A percentile compares a stretch with the other conserved stretches of the same genome.
These are phyloP conservation scores for Xiphophorus couchianus DNA, from an alignment of 2,113 vertebrate genomes.

Conservation along the genomic window DNA sequence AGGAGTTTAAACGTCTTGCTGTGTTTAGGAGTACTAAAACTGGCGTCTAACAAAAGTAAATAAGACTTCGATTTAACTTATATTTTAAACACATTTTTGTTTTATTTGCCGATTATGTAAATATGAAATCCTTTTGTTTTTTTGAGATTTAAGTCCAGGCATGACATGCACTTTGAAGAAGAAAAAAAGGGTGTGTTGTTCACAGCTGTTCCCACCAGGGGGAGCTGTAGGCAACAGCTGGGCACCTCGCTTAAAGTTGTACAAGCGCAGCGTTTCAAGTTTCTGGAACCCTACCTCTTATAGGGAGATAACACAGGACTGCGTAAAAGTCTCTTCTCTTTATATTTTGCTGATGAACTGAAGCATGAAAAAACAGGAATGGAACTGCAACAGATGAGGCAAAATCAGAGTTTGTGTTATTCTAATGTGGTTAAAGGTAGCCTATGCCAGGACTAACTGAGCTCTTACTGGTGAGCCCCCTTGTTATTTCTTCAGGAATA, in stretches of 20 bases:
- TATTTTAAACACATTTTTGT: background rate
- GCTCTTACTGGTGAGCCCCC: too few species aligned
- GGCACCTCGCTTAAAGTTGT: constrained; percentile 36
- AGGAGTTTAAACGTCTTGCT: background rate
- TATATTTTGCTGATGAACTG: background rate
- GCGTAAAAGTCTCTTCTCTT: background rate
- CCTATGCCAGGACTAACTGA: too few species aligned
- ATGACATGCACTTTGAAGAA: constrained; percentile 28
- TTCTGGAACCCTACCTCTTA: constrained; percentile 64
- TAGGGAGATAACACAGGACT: constrained; percentile 20
- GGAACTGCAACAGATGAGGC: background rate
- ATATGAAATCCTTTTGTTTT: background rate
- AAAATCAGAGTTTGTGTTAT: background rate
- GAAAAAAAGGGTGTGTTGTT: constrained; percentile 19
- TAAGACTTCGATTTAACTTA: background rate
- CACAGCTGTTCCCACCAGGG: constrained; percentile 36
- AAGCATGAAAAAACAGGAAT: too few species aligned
- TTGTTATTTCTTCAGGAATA: too few species aligned
- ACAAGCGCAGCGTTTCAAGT: constrained; percentile 56
- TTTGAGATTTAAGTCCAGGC: constrained; percentile 29
- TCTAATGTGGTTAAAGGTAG: too few species aligned
- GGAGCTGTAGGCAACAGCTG: constrained; percentile 41
- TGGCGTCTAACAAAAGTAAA: background rate
- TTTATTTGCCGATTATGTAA: background rate
- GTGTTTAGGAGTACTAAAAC: background rate